Percentiles rank a stretch among this genome's conserved stretches.
Conservation (phyloP, 2,888 invertebrate species). For the Linnaemya vulpina region DNA sequence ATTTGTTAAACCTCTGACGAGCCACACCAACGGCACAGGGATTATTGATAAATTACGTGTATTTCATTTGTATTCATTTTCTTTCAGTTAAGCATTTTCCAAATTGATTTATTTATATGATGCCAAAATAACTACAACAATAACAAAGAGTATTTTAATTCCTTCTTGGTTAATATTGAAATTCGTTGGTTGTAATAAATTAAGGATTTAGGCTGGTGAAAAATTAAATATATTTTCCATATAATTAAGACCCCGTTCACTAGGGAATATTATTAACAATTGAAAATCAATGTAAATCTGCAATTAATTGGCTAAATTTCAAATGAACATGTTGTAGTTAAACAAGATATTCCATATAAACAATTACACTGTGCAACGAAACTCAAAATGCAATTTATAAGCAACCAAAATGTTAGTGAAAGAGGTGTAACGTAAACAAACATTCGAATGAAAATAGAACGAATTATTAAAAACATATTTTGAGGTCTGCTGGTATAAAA, state of each 20-base stretch:
- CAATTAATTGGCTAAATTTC: neutral
- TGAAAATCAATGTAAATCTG: neutral
- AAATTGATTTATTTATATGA: slow-evolving; percentile 70
- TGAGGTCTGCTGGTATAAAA: too few species aligned
- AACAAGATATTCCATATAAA: neutral
- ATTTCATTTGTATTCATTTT: slow-evolving; percentile 24
- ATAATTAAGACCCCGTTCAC: neutral
- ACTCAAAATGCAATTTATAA: too few species aligned
- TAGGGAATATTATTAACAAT: slow-evolving; percentile 23
- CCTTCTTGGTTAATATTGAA: slow-evolving; percentile 46
- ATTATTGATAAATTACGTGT: slow-evolving; percentile 71
- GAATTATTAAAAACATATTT: too few species aligned
- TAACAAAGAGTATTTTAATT: slow-evolving; percentile 49
- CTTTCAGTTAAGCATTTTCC: slow-evolving; percentile 36
- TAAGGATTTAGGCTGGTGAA: neutral
- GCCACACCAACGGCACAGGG: slow-evolving; percentile 56
- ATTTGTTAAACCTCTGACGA: slow-evolving; percentile 70
- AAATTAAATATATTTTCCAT: neutral
- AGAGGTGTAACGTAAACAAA: too few species aligned
- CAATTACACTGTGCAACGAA: too few species aligned
- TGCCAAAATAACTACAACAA: too few species aligned
- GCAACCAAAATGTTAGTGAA: too few species aligned
- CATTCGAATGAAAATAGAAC: too few species aligned
- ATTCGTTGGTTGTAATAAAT: slow-evolving; percentile 26
- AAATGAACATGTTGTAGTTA: neutral